Conservation (phyloP, 2,113 vertebrate species). For the Bubo blakistoni region DNA sequence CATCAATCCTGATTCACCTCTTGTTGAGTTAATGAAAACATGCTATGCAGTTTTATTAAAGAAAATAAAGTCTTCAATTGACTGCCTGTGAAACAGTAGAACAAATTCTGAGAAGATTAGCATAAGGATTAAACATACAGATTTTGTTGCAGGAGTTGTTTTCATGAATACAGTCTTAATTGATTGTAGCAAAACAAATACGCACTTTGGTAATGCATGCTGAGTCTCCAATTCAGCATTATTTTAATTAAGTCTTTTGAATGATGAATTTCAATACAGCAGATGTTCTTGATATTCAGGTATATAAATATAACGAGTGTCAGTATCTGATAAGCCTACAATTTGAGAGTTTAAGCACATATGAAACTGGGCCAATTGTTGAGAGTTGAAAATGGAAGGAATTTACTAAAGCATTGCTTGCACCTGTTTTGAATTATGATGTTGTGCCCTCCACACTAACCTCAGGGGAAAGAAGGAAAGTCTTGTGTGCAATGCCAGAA, state of each 20-base stretch:
- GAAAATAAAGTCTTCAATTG: constrained; percentile 47
- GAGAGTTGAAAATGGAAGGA: constrained; percentile 21
- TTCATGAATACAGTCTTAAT: constrained; percentile 67
- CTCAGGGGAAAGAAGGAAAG: neutral
- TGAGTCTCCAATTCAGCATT: constrained; percentile 42
- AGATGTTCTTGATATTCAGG: constrained; percentile 68
- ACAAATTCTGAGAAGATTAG: constrained; percentile 50
- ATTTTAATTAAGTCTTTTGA: constrained; percentile 69
- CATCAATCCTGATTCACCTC: constrained; percentile 52
- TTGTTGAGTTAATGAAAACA: constrained; percentile 55
- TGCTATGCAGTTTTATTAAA: constrained; percentile 33
- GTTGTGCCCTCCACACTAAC: neutral
- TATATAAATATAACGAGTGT: constrained; percentile 48
- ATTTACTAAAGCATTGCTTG: constrained; percentile 18
- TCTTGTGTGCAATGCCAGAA: neutral
- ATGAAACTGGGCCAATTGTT: constrained; percentile 12
- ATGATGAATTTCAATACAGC: constrained; percentile 44
- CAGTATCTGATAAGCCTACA: constrained; percentile 36
- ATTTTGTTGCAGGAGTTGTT: constrained; percentile 67
- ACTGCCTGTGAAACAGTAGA: constrained; percentile 34
- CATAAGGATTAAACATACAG: constrained; percentile 59
- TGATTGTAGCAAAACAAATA: constrained; percentile 68
- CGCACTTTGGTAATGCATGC: constrained; percentile 29
- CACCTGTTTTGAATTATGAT: constrained; percentile 47
- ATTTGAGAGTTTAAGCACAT: constrained; percentile 33